Percentiles rank a stretch among this genome's conserved stretches.
Evolutionary conservation across 2,888 invertebrate species (phyloP).

Genomic region (Elaeidobius kamerunicus): DNA sequence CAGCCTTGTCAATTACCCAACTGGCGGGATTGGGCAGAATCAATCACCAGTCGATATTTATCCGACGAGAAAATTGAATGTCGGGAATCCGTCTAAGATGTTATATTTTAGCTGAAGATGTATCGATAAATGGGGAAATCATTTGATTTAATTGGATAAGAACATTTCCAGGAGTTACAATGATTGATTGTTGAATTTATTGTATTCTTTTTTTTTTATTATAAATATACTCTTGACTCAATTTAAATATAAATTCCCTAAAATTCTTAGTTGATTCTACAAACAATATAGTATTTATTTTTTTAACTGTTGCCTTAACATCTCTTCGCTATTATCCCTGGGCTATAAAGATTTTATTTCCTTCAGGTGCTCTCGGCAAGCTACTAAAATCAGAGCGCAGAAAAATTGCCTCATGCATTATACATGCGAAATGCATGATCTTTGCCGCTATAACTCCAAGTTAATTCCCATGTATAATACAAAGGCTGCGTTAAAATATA

Average conservation of each 20-base stretch:
- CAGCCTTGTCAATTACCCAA: conserved; percentile 23
- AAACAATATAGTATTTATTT: too few relatives aligned
- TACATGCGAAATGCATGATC: conserved; percentile 20
- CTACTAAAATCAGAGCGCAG: conserved; percentile 19
- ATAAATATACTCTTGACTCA: too few relatives aligned
- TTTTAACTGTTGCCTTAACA: neutral
- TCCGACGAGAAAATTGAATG: conserved; percentile 25
- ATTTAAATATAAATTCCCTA: too few relatives aligned
- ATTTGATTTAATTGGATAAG: neutral
- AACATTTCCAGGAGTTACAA: too few relatives aligned
- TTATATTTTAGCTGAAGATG: conserved; percentile 13
- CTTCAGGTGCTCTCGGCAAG: conserved; percentile 3
- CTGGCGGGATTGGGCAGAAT: conserved; percentile 21
- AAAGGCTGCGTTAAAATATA: too few relatives aligned
- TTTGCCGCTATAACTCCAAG: conserved; percentile 25
- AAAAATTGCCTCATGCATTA: conserved; percentile 27
- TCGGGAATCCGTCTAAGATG: conserved; percentile 19
- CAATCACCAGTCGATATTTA: conserved; percentile 23
- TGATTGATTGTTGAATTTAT: too few relatives aligned
- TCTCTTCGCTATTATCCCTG: neutral
- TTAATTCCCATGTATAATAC: conserved; percentile 26
- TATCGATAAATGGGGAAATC: neutral
- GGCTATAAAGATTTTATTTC: conserved; percentile 14
- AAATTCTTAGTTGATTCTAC: too few relatives aligned
- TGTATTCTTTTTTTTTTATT: too few relatives aligned